phyloP scores from a whole-genome alignment of 1,140 invertebrate species.

The Zaprionus ornatus region DNA sequence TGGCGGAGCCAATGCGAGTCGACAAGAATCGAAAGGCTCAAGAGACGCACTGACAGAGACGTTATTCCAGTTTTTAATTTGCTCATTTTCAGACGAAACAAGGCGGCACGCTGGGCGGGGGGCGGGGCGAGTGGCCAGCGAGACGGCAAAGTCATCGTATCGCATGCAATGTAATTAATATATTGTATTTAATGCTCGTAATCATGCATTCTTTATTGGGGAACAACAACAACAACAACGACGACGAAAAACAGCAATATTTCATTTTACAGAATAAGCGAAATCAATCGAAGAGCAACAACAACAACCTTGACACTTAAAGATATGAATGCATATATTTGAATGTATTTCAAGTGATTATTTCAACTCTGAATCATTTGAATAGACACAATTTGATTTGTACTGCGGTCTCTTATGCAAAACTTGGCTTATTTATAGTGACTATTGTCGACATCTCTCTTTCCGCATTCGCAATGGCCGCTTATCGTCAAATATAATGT shows the following conservation, averaged over 20 bases:
- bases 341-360: not conserved
- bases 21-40: slow-evolving; percentile 32
- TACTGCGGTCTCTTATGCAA: not conserved
- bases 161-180: slow-evolving; percentile 67
- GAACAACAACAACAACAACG: slow-evolving; percentile 35
- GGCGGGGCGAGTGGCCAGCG: not conserved
- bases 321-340: not conserved
- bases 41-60: slow-evolving; percentile 63
- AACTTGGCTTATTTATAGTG: not conserved
- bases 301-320: not conserved
- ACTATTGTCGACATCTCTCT: slow-evolving; percentile 26
- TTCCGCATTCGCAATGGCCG: slow-evolving; percentile 51
- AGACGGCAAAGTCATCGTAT: not conserved
- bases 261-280: not conserved
- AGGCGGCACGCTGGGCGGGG: not conserved
- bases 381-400: not conserved
- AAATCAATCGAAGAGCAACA: not conserved
- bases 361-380: not conserved
- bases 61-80: slow-evolving; percentile 82
- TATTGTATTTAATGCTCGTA: slow-evolving; percentile 73
- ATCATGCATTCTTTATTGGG: slow-evolving; percentile 65
- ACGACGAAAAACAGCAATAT: not conserved
- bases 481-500: slow-evolving; percentile 70
- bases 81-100: slow-evolving; percentile 9
- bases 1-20: slow-evolving; percentile 39